Conservation (phyloP, 37 sponge, comb jelly and placozoan genomes). For the Aplysina aerophoba region DNA sequence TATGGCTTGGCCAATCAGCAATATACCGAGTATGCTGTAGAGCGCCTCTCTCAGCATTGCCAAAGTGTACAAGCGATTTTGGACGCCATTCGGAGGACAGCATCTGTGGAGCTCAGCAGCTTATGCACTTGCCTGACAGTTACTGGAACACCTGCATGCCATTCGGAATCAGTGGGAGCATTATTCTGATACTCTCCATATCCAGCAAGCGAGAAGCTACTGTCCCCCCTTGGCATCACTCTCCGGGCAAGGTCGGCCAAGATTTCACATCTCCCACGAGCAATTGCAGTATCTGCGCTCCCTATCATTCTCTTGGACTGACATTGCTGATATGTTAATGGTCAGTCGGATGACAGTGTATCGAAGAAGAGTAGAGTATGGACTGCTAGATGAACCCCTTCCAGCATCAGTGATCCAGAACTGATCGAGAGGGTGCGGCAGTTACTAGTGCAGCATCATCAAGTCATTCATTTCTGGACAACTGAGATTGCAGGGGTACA, state of each 20-base stretch:
- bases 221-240: too few relatives aligned
- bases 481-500: neutral
- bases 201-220: too few relatives aligned
- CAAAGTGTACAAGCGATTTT: too few relatives aligned
- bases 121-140: too few relatives aligned
- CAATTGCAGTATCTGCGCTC: conserved; percentile 44
- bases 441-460: conserved; percentile 11
- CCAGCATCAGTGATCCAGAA: conserved; percentile 16
- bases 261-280: conserved; percentile 20
- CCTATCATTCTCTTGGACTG: conserved; percentile 49
- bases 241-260: neutral
- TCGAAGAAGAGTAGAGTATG: conserved; percentile 49
- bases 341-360: conserved; percentile 61
- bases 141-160: too few relatives aligned
- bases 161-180: too few relatives aligned
- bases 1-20: conserved; percentile 26
- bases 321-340: conserved; percentile 46
- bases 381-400: neutral
- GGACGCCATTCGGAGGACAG: too few relatives aligned
- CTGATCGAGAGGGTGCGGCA: neutral
- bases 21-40: neutral
- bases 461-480: neutral
- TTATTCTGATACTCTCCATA: too few relatives aligned
- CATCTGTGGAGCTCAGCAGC: too few relatives aligned
- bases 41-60: too few relatives aligned